Evolutionary conservation across 2,797 vertebrate species (phyloP).

Genomic region (Pempheris klunzingeri): DNA sequence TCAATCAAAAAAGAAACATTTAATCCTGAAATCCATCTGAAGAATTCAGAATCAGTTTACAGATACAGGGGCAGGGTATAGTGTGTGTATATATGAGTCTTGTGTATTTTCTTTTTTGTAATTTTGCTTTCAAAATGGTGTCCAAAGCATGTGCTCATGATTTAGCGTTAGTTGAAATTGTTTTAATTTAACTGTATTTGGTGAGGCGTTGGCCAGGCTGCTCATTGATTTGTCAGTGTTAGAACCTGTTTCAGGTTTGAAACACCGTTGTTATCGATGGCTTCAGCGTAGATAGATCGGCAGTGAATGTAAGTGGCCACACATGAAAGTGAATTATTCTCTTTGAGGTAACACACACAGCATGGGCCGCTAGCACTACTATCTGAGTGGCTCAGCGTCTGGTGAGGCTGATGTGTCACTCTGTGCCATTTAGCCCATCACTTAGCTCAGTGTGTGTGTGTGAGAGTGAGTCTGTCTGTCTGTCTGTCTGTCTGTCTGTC

Average conservation of each 20-base stretch:
- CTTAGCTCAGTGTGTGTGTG: constrained; percentile 59
- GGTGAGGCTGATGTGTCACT: constrained; percentile 63
- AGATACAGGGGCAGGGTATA: background rate
- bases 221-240: constrained; percentile 13
- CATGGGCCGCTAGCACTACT: constrained; percentile 46
- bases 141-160: background rate
- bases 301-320: constrained; percentile 45
- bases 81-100: background rate
- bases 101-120: background rate
- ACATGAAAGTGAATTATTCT: constrained; percentile 80
- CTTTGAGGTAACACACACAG: constrained; percentile 73
- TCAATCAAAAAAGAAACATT: background rate
- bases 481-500: constrained; percentile 35
- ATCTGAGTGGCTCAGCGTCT: constrained; percentile 67
- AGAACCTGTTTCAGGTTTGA: constrained; percentile 33
- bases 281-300: constrained; percentile 36
- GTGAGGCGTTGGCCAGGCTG: background rate
- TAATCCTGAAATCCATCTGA: background rate
- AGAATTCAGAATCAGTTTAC: background rate
- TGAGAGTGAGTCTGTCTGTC: too few relatives aligned
- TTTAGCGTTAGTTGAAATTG: background rate
- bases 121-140: background rate
- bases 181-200: background rate
- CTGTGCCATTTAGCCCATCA: constrained; percentile 70
- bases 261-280: constrained; percentile 46